Base-by-base conservation (phyloP, 2,888 invertebrate species). In the Drosophila buzzatii region DNA sequence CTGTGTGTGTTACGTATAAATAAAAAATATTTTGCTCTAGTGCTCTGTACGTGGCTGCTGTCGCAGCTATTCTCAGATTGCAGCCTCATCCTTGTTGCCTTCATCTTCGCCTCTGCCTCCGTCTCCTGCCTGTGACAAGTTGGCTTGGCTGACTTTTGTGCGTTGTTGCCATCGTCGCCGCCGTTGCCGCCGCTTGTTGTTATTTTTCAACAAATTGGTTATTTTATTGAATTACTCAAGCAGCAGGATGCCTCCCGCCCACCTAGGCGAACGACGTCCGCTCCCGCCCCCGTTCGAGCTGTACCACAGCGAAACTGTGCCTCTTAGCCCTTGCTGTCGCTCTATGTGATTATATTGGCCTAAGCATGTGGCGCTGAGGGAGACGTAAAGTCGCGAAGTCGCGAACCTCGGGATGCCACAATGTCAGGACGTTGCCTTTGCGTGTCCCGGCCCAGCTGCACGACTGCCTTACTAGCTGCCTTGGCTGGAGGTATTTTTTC, bases 211-310 rank as follows among this genome's bases (percentile, higher is more conserved):
- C 86, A 86, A 86, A 86, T 86, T 86, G 89, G 88, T 86, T 86
- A 86, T 86, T 90, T 86, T 86, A 86, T 86, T 90, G 90, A 86
- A 86, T 86, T 88, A 86, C 90, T 89, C 88, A 89, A 85, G 81
- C 90, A 81, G 82, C 85, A 86, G 87, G 84, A 74, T 69, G 69
- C 45, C 51, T 31, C 16, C 4, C 20, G 16, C 41, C 39, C 53
- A n/a, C 42, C 7, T 37, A n/a, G 23, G 8, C 23, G 33, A 8
- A 9, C 3, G 3, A 9, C 8, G 8, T 1, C 35, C 2, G 2
- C 10, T 2, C 7, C 12, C 39, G 18, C 56, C 20, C 23, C 23
- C 4, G 23, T 27, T 6, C 6, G 27, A 27, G 6, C 27, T 18
- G 16, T 16, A 2, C 7, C 65, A 10, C 27, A 33, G 14, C 58